phyloP scores from a whole-genome alignment of 2,113 vertebrate genomes.

The Pantherophis guttatus region DNA sequence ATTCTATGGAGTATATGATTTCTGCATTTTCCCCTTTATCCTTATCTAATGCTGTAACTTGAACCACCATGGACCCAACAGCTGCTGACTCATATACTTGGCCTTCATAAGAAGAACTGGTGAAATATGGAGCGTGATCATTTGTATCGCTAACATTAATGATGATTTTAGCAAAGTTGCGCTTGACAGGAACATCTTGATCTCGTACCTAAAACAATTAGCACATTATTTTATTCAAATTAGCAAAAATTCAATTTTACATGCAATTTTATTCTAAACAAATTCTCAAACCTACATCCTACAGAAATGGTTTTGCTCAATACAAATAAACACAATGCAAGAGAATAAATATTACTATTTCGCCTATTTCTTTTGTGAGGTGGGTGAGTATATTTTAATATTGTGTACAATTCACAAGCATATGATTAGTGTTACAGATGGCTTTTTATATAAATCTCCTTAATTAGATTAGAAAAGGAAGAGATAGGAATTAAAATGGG shows the following conservation, averaged over 20 bases:
- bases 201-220: conserved; percentile 83
- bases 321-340: background rate
- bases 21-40: conserved; percentile 92
- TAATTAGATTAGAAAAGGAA: background rate
- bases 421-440: background rate
- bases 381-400: background rate
- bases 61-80: conserved; percentile 84
- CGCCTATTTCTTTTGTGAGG: background rate
- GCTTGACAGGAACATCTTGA: conserved; percentile 94
- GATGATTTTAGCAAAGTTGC: conserved; percentile 88
- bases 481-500: background rate
- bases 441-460: background rate
- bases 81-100: conserved; percentile 90
- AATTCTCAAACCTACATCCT: background rate
- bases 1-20: conserved; percentile 89
- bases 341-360: background rate
- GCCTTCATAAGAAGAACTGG: conserved; percentile 83
- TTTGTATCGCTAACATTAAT: conserved; percentile 90
- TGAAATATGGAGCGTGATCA: conserved; percentile 93
- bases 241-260: background rate
- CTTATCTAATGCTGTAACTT: conserved; percentile 91
- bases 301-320: background rate
- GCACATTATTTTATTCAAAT: background rate
- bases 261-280: background rate
- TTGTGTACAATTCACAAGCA: background rate